Conservation (phyloP, 2,113 vertebrate genomes). For the Thinocorus orbignyianus region DNA sequence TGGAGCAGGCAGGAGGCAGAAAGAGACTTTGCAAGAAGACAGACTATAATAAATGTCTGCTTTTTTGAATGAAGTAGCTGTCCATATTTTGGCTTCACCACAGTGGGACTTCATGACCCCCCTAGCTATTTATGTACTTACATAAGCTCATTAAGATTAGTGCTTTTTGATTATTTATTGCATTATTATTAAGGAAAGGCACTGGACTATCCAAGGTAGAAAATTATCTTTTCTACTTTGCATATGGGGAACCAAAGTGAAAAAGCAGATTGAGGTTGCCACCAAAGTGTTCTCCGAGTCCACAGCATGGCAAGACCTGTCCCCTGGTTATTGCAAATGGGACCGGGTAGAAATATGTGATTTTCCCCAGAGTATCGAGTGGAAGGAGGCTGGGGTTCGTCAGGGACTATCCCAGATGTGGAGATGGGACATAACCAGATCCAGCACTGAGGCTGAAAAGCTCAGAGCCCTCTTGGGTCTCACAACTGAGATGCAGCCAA, state of each 20-base stretch:
- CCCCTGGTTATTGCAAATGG: background rate
- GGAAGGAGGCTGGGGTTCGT: background rate
- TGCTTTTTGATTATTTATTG: background rate
- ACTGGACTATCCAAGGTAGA: background rate
- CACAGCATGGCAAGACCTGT: background rate
- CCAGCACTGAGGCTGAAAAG: background rate
- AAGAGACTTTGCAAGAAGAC: background rate
- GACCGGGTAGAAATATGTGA: rapidly evolving
- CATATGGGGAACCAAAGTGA: background rate
- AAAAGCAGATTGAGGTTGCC: background rate
- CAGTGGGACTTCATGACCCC: rapidly evolving
- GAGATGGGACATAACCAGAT: background rate
- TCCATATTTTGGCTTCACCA: background rate
- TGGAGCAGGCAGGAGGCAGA: background rate
- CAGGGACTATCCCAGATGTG: background rate
- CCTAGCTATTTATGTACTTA: background rate
- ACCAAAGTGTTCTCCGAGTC: background rate
- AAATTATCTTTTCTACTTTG: background rate
- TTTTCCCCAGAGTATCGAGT: rapidly evolving
- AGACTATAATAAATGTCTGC: background rate
- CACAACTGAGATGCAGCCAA: background rate
- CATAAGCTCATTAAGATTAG: background rate
- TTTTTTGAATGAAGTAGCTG: background rate
- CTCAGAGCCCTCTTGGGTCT: background rate
- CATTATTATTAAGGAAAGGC: background rate